Base-by-base conservation (phyloP, 1,140 invertebrate genomes). In the Drosophila tropicalis region DNA sequence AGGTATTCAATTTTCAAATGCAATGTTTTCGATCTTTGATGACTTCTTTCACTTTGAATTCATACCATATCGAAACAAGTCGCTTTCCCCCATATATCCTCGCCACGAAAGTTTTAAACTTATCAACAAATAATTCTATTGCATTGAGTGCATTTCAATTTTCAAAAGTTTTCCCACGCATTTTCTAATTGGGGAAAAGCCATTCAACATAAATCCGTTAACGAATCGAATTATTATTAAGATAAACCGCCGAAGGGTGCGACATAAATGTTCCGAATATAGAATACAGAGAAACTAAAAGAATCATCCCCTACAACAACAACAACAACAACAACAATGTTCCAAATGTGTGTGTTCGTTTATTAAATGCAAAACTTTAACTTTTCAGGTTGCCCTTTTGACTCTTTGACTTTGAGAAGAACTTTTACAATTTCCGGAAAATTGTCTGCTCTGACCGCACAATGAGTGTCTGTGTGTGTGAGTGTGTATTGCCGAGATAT, bases 361-460 rank as follows among this genome's bases (percentile, higher is more conserved):
- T 39, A 39, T 51, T 10, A 19, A 12, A 22, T 51, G 44, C 44
- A 51, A 51, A 51, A 36, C 32, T 19, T 58, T 29, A 25, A 34
- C 41, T 40, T 32, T 63, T n/a, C 56, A 10, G 0, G 36, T 39
- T 6, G 36, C 12, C 36, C 36, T 39, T 13, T 57, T 73, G 70
- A 77, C 71, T 77, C 68, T 55, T 22, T 13, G 29, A 34, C 64
- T 36, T 47, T 17, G 17, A 12, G n/a, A 22, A 62, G n/a, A 22
- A 62, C 32, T 74, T 70, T 70, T 55, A 70, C 51, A 70, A 77
- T 70, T 77, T 77, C 75, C 75, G 75, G 73, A 70, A 64, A 64
- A 34, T 60, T 32, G 29, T 44, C 13, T 5, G 32, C n/a, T 19
- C 15, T 29, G 72, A 78, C 76, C 76, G 72, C 76, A 78, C 67